Conservation (phyloP, 92 coral and sea anemone genomes). For the Phenganax subtilis region DNA sequence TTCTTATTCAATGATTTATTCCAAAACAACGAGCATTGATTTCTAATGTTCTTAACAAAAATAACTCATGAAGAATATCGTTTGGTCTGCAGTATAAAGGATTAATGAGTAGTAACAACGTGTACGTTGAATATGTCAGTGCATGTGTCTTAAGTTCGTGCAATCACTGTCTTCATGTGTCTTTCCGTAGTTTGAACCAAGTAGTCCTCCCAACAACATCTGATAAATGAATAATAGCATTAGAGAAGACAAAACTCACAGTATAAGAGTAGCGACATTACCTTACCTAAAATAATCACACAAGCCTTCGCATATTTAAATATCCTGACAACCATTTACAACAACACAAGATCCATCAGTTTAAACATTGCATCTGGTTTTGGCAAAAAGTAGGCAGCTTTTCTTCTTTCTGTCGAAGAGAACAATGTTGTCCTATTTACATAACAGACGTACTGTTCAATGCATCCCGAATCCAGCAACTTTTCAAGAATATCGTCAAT, state of each 20-base stretch:
- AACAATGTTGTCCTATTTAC: conserved; percentile 6
- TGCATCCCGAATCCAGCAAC: conserved; percentile 13
- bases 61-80: no score
- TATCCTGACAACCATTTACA: neutral
- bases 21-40: no score
- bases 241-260: neutral
- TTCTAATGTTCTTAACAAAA: no score
- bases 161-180: no score
- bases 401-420: neutral
- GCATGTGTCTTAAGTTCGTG: no score
- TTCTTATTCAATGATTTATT: no score
- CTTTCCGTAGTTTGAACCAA: no score
- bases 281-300: neutral
- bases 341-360: conserved; percentile 2
- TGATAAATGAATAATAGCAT: no score
- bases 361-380: conserved; percentile 13
- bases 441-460: neutral
- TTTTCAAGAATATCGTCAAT: conserved; percentile 15
- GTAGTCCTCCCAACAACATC: no score
- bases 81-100: no score
- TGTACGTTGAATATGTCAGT: no score
- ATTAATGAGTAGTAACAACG: no score
- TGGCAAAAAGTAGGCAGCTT: conserved; percentile 23
- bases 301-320: neutral
- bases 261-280: neutral